phyloP scores from a whole-genome alignment of 2,113 vertebrate species.

The Hoplias malabaricus region DNA sequence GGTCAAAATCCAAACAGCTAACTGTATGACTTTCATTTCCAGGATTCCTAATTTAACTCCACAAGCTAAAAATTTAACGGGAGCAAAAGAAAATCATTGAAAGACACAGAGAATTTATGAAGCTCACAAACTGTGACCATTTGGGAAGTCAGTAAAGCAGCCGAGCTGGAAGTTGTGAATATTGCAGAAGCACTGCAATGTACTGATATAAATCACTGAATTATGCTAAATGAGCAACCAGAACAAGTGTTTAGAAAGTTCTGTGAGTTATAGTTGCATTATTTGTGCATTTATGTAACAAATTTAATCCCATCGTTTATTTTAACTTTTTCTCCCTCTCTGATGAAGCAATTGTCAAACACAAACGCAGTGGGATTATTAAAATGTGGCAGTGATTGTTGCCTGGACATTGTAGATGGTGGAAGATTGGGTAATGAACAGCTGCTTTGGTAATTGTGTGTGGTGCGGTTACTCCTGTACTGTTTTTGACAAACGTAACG shows the following conservation, averaged over 20 bases:
- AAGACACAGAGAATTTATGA: background rate
- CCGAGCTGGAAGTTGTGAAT: no score
- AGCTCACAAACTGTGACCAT: background rate
- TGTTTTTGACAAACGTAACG: background rate
- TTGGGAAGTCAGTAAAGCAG: background rate
- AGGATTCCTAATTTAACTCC: no score
- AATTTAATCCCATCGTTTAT: background rate
- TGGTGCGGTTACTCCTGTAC: background rate
- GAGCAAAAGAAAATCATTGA: background rate
- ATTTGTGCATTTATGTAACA: background rate
- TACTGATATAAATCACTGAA: no score
- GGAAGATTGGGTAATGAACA: background rate
- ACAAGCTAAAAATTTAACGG: no score
- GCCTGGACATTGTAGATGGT: background rate
- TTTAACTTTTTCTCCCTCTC: background rate
- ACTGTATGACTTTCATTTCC: no score
- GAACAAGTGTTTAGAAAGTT: background rate
- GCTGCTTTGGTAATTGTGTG: constrained; percentile 4
- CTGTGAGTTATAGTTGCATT: background rate
- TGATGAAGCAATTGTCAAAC: background rate
- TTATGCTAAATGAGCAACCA: background rate
- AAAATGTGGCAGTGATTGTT: background rate
- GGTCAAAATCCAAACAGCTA: no score
- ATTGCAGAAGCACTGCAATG: background rate
- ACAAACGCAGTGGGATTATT: background rate